phyloP scores from a whole-genome alignment of 2,888 invertebrate species.

The Temnothorax unifasciatus region DNA sequence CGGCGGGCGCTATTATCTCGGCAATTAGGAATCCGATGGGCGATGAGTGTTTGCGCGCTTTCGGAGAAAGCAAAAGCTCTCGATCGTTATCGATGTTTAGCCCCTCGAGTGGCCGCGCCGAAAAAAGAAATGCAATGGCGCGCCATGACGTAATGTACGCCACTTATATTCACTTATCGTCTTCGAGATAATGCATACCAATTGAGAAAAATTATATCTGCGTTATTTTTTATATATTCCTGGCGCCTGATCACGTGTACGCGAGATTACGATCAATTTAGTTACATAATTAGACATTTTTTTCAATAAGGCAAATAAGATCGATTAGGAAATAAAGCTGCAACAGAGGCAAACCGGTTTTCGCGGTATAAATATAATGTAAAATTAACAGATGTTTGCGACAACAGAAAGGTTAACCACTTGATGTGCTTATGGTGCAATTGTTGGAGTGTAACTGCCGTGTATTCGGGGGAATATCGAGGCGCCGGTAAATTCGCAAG shows the following conservation, averaged over 20 bases:
- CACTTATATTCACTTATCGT: constrained; percentile 18
- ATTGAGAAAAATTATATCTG: constrained; percentile 22
- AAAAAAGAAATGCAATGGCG: constrained; percentile 32
- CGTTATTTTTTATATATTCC: constrained; percentile 27
- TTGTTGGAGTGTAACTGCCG: background rate
- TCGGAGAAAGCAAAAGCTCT: constrained; percentile 38
- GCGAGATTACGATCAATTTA: background rate
- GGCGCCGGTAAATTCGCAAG: background rate
- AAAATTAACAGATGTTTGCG: background rate
- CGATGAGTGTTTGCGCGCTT: constrained; percentile 39
- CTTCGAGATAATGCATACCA: constrained; percentile 20
- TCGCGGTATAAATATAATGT: background rate
- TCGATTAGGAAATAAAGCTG: background rate
- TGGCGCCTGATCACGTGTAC: constrained; percentile 13
- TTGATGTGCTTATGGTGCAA: background rate
- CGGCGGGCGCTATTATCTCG: background rate
- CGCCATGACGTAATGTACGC: background rate
- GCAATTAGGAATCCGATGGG: constrained; percentile 35
- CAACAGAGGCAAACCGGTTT: background rate
- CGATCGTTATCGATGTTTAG: constrained; percentile 28
- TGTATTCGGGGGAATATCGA: background rate
- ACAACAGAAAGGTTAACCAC: background rate
- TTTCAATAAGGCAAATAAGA: background rate
- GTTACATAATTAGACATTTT: constrained; percentile 2
- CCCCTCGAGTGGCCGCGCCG: background rate